Percentiles rank a stretch among this genome's conserved stretches.
phyloP scores from a whole-genome alignment of 2,113 vertebrate species.

The Myiozetetes cayanensis region DNA sequence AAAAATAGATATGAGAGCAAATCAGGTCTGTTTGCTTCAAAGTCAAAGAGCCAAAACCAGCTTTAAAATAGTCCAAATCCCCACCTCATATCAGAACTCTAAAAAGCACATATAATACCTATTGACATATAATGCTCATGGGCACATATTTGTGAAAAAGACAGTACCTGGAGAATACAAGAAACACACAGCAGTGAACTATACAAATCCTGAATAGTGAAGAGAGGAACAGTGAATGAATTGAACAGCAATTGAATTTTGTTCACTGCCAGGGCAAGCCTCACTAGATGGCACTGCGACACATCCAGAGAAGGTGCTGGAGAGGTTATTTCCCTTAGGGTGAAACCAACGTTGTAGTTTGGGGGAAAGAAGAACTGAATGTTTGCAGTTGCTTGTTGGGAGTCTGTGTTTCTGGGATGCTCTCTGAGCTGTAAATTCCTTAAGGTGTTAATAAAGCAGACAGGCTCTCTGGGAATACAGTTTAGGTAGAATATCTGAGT shows the following conservation, averaged over 20 bases:
- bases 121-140: too few species aligned
- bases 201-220: not conserved
- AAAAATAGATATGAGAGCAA: not conserved
- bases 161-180: not conserved
- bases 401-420: not conserved
- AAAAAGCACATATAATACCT: not conserved
- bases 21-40: not conserved
- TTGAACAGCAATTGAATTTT: not conserved
- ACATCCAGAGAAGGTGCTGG: not conserved
- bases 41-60: not conserved
- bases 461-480: not conserved
- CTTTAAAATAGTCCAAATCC: not conserved
- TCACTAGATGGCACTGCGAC: slow-evolving; percentile 44
- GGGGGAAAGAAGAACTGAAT: not conserved
- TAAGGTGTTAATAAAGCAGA: not conserved
- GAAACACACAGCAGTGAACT: not conserved
- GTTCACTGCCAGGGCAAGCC: not conserved
- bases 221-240: not conserved
- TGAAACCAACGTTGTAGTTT: not conserved
- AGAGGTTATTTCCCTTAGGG: not conserved
- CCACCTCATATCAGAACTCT: not conserved
- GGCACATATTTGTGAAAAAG: not conserved
- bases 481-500: not conserved
- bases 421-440: not conserved
- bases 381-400: not conserved